Conservation (phyloP, 2,113 vertebrate species). For the Talpa occidentalis region DNA sequence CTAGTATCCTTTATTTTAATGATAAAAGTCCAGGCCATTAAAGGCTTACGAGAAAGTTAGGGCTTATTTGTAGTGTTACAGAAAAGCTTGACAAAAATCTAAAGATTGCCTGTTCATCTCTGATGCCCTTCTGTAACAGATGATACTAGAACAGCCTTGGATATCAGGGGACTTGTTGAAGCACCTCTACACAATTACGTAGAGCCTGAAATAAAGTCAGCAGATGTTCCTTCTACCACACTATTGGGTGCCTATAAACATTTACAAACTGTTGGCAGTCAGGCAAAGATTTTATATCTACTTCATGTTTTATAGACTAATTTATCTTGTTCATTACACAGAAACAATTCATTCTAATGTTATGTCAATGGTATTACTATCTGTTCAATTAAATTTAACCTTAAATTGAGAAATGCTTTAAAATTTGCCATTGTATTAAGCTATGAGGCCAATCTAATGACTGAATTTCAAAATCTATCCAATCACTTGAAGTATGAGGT, state of each 20-base stretch:
- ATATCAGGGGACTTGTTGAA: too few species aligned
- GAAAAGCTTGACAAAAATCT: too few species aligned
- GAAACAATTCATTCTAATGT: constrained; percentile 46
- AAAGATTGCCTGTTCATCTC: too few species aligned
- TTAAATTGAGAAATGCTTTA: not conserved
- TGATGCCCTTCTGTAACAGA: too few species aligned
- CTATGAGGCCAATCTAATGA: not conserved
- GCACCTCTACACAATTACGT: not conserved
- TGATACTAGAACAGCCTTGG: too few species aligned
- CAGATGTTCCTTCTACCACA: constrained; percentile 16
- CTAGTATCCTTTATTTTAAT: too few species aligned
- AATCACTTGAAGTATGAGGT: not conserved
- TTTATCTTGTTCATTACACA: constrained; percentile 57
- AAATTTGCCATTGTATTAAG: not conserved
- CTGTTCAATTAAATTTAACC: constrained; percentile 9
- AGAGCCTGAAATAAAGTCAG: constrained; percentile 21
- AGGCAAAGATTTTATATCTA: constrained; percentile 48
- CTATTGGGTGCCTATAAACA: constrained; percentile 8
- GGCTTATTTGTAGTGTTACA: too few species aligned
- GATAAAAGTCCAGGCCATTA: too few species aligned
- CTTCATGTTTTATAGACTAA: constrained; percentile 58
- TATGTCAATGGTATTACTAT: constrained; percentile 8
- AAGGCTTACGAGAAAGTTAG: too few species aligned
- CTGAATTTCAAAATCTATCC: not conserved
- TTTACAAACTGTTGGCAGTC: constrained; percentile 41